phyloP scores from a whole-genome alignment of 2,113 vertebrate genomes.

The Hirundichthys speculiger region DNA sequence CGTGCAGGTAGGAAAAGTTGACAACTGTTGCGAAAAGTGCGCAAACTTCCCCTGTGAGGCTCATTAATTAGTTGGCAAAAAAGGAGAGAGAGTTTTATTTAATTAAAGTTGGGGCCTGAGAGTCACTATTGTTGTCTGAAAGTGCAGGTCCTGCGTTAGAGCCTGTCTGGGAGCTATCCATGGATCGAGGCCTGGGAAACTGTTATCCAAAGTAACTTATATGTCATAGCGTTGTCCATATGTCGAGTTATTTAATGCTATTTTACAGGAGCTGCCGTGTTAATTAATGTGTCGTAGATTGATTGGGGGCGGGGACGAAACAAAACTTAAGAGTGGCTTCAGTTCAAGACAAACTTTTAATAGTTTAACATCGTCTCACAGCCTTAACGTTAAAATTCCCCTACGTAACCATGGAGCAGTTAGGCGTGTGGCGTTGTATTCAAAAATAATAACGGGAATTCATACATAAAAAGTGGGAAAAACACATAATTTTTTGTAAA shows the following conservation, averaged over 20 bases:
- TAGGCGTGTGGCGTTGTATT: too few species aligned
- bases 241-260: too few species aligned
- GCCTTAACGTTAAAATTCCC: too few species aligned
- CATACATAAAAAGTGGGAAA: too few species aligned
- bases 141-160: constrained; percentile 5
- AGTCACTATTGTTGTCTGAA: background rate
- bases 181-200: constrained; percentile 81
- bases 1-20: constrained; percentile 87
- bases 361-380: too few species aligned
- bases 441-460: too few species aligned
- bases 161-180: constrained; percentile 68
- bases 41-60: constrained; percentile 48
- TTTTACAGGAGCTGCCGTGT: background rate
- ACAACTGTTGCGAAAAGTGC: constrained; percentile 76
- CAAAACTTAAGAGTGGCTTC: background rate
- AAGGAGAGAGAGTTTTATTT: background rate
- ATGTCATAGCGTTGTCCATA: background rate
- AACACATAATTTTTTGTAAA: too few species aligned
- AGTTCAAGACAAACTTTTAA: background rate
- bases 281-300: background rate
- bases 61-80: background rate
- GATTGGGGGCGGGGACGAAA: too few species aligned
- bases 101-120: background rate
- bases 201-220: constrained; percentile 65
- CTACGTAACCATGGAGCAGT: too few species aligned